Evolutionary conservation across 2,797 vertebrate species (phyloP), one percentile per base, ranked within the genome.

Genomic region (Tamandua tetradactyla): DNA sequence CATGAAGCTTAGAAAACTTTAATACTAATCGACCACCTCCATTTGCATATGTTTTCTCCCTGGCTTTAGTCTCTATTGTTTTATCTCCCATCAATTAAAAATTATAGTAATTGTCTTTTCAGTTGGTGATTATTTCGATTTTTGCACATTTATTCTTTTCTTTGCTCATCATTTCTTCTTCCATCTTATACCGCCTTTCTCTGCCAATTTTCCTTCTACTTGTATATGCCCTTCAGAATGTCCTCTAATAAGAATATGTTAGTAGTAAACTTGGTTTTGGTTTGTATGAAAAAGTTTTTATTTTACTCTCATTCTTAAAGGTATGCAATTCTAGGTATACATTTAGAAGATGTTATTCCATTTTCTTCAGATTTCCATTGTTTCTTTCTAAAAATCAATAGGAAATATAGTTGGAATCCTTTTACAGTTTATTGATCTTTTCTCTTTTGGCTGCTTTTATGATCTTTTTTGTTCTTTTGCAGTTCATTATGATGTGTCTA

Each of bases 131-230:
- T 75, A 40, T 55, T 76, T 64, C 5, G 40, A 32, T 87, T 37
- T 91, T 35, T 42, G 22, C 35, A 42, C 9, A 76, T 35, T 57
- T 93, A 66, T 37, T 13, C 52, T 82, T 74, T 72, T 74, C 35
- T 88, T 93, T 68, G 69, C 20, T 88, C 14, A 59, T 37, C 62
- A 30, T 82, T 87, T 81, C 82, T 72, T 80, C 42, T 87, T 49
- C 12, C 13, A 91, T 59, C 68, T 79, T 8, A 40, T 78, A 57
- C 49, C 44, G 55, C 79, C 30, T 79, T 69, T 62, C 27, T 32
- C 12, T 22, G 7, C 55, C n/a, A 64, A 7, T 49, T 75, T 35
- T 44, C 32, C 37, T 80, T 59, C 14, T 62, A 61, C 15, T 3
- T 44, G 62, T 52, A 55, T 7, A 42, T 42, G 30, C 11, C 2